Percentiles rank a stretch among this genome's conserved stretches.
These are phyloP conservation scores for Anomalospiza imberbis DNA, from an alignment of 2,797 vertebrate species.

Conservation along the genomic window DNA sequence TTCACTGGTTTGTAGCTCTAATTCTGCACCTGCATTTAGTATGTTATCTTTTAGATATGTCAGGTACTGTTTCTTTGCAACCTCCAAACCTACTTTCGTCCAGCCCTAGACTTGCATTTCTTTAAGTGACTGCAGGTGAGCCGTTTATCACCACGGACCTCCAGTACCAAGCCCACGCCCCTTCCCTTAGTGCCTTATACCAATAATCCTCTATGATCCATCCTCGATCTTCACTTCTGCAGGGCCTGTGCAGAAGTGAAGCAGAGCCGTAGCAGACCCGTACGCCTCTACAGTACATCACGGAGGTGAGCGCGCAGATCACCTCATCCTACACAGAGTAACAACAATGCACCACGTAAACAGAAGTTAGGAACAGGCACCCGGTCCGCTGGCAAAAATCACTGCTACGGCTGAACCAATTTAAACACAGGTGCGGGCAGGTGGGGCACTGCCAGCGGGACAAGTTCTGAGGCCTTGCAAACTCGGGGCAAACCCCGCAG, in stretches of 20 bases:
- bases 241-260: no score
- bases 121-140: fast-evolving
- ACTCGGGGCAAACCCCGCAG: fast-evolving
- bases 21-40: not conserved
- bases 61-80: not conserved
- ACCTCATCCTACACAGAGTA: fast-evolving
- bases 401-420: not conserved
- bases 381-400: fast-evolving
- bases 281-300: fast-evolving
- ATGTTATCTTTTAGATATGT: not conserved
- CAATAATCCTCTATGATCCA: fast-evolving
- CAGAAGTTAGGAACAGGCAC: no score
- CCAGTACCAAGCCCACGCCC: not conserved
- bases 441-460: fast-evolving
- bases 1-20: not conserved
- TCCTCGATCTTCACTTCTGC: not conserved
- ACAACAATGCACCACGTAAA: fast-evolving
- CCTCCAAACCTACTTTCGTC: not conserved
- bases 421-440: fast-evolving
- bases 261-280: no score
- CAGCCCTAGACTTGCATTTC: not conserved
- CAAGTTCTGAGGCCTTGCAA: fast-evolving
- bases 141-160: fast-evolving
- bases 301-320: fast-evolving
- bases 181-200: not conserved